Percentiles rank a stretch among this genome's conserved stretches.
Conservation (phyloP, 2,888 invertebrate species). For the Orthonychiurus folsomi region DNA sequence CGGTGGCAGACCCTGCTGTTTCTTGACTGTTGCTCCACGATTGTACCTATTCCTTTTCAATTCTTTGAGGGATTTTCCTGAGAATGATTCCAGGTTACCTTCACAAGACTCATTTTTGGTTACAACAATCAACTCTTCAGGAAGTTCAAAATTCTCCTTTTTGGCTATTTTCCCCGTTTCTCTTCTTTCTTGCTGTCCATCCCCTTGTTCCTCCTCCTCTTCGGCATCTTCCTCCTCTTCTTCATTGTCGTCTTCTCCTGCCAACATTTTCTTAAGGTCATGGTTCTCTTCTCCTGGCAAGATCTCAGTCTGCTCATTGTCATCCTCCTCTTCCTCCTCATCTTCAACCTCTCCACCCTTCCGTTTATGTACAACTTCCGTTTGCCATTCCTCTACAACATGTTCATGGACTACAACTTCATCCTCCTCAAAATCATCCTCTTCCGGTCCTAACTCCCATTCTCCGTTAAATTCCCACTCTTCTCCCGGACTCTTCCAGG, state of each 20-base stretch:
- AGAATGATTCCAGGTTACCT: constrained; percentile 15
- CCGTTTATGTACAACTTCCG: not conserved
- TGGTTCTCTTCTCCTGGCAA: not conserved
- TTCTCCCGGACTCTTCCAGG: constrained; percentile 1
- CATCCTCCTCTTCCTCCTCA: not conserved
- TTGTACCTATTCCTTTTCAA: not conserved
- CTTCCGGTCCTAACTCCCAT: not conserved
- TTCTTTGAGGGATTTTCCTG: constrained; percentile 12
- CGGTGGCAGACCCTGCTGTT: not conserved
- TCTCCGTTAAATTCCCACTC: not conserved
- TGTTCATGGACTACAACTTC: not conserved
- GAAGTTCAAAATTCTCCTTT: not conserved
- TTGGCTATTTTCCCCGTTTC: not conserved
- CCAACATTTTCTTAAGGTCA: not conserved
- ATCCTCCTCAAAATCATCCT: constrained; percentile 4
- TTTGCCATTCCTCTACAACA: not conserved
- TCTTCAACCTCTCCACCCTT: not conserved
- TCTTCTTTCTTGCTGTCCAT: not conserved
- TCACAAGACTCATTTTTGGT: constrained; percentile 7
- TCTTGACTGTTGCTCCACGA: not conserved
- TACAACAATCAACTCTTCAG: not conserved
- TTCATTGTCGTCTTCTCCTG: not conserved
- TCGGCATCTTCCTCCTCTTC: constrained; percentile 4
- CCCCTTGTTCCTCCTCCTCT: not conserved
- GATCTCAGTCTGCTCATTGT: not conserved